Evolutionary conservation across 2,797 vertebrate species (phyloP), one percentile per base, ranked within the genome.

Genomic region (Enteromius argenteus): DNA sequence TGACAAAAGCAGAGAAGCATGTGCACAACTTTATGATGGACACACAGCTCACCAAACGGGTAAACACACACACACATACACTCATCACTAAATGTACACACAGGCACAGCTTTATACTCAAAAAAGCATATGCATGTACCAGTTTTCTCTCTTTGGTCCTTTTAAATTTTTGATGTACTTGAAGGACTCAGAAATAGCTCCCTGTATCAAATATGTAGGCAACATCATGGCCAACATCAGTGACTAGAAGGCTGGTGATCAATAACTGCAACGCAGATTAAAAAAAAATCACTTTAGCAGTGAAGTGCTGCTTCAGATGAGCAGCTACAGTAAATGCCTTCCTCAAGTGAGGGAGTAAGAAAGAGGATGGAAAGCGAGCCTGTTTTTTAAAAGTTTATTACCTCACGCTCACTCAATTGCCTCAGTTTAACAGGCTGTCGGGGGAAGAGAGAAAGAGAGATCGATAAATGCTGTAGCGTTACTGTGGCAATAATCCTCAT

Each of bases 1-100:
- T 99, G 91, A 99, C 98, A 94, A 99, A 98, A 94, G 98, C 98
- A 0, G 98, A 99, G 93, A 96, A 99, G 86, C 98, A 99, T 0
- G 98, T 99, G 46, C 98, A 99, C 93, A 99, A 99, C 95, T 99
- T 99, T 94, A 99, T 99, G 98, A 99, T 99, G 98, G 98, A 99
- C 93, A 99, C 98, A 0, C 98, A 99, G 83, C 97, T 99, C 90
- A 99, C 98, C 4, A 99, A 99, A 91, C 92, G 98, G 97, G 98
- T 99, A 95, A 93, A 95, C 90, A 89, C 85, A 71, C 84, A 83
- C 14, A 80, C 15, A 68, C 73, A 17, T 53, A 19, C 73, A 62
- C 17, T 0, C 35, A n/a, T 71, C 27, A 58, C 95, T 92, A 91
- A 84, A 78, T 84, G 79, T 7, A 79, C 23, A 23, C 42, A 46